Conservation (phyloP, 1,140 invertebrate genomes). For the Hetaerina americana region DNA sequence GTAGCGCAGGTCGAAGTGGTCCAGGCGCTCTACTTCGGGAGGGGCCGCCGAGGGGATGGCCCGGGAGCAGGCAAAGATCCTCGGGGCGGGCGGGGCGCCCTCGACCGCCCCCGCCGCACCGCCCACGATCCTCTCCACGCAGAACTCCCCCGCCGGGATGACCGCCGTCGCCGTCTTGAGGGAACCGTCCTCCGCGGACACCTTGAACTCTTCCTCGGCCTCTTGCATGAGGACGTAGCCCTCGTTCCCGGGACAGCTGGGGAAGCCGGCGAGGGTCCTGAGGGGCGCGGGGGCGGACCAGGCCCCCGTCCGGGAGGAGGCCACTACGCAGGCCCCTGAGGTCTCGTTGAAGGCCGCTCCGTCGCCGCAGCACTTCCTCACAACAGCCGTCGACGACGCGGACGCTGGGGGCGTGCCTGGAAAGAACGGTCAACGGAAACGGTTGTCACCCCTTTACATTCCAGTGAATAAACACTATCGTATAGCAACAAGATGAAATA, state of each 20-base stretch:
- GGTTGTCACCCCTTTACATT: too few relatives aligned
- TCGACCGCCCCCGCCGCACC: constrained; percentile 36
- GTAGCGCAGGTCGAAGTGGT: constrained; percentile 30
- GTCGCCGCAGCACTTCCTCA: constrained; percentile 44
- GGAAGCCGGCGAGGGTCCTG: not conserved
- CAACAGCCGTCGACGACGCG: constrained; percentile 45
- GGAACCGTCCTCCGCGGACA: constrained; percentile 25
- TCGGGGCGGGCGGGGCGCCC: not conserved
- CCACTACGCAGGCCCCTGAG: constrained; percentile 29
- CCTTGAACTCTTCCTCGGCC: not conserved
- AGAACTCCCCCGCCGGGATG: constrained; percentile 39
- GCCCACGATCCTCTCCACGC: constrained; percentile 42
- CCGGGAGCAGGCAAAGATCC: not conserved
- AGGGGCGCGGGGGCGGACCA: not conserved
- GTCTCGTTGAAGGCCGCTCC: constrained; percentile 39
- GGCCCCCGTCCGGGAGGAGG: not conserved
- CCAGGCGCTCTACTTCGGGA: not conserved
- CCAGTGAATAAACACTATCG: too few relatives aligned
- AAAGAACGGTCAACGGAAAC: too few relatives aligned
- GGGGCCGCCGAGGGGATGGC: not conserved
- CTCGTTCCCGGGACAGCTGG: not conserved
- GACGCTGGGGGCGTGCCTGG: constrained; percentile 23
- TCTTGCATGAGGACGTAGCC: not conserved
- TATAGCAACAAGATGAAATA: too few relatives aligned
- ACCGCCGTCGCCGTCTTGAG: constrained; percentile 16